These are phyloP conservation scores for Sinella curviseta DNA, from an alignment of 1,140 invertebrate species.

Conservation along the genomic window DNA sequence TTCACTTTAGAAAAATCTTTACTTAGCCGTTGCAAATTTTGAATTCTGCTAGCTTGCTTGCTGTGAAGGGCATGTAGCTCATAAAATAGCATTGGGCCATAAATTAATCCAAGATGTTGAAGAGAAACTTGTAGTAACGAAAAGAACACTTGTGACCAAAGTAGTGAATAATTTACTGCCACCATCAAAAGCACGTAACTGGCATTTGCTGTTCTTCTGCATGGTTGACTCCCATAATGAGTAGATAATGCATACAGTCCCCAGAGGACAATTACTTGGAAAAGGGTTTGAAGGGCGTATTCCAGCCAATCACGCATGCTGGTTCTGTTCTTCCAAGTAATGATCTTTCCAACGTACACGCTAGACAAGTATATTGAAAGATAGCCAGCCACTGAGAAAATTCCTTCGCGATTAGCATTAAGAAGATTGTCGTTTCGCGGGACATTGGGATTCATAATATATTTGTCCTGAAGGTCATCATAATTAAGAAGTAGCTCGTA, in stretches of 20 bases:
- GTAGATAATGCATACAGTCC: constrained; percentile 56
- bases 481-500: constrained; percentile 70
- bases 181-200: constrained; percentile 75
- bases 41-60: background rate
- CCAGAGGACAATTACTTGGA: constrained; percentile 58
- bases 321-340: constrained; percentile 54
- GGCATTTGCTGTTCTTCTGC: constrained; percentile 72
- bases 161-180: constrained; percentile 50
- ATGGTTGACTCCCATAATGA: constrained; percentile 61
- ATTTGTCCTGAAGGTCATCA: constrained; percentile 57
- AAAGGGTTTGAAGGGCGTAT: constrained; percentile 53
- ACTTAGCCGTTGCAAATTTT: background rate
- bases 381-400: constrained; percentile 81
- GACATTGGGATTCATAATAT: constrained; percentile 65
- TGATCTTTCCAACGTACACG: constrained; percentile 66
- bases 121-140: constrained; percentile 13
- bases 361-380: constrained; percentile 76
- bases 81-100: constrained; percentile 46
- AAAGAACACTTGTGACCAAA: constrained; percentile 33
- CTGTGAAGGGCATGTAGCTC: constrained; percentile 11
- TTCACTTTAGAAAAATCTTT: background rate
- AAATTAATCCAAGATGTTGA: constrained; percentile 38
- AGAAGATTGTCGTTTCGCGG: constrained; percentile 64
- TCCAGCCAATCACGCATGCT: constrained; percentile 53
- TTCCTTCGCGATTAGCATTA: constrained; percentile 84